Conservation (phyloP, 35 echinoderm and acorn worm species). For the Hemicentrotus pulcherrimus region DNA sequence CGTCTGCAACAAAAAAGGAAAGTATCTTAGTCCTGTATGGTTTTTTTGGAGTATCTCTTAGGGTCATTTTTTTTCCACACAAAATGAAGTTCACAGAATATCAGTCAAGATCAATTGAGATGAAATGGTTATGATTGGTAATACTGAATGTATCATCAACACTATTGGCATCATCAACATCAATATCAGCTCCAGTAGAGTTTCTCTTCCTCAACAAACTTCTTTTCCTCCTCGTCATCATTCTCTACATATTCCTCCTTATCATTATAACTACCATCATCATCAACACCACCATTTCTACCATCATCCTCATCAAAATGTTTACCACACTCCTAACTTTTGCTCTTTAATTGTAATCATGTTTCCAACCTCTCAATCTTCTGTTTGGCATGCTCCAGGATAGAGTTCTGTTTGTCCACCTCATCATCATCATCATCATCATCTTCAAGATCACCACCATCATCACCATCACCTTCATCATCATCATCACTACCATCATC, state of each 20-base stretch:
- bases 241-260: background rate
- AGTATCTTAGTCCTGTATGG: background rate
- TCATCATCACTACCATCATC: background rate
- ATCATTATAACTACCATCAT: background rate
- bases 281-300: background rate
- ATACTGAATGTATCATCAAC: background rate
- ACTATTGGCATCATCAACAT: background rate
- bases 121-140: too few relatives aligned
- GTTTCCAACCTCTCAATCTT: too few relatives aligned
- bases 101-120: too few relatives aligned
- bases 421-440: background rate
- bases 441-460: background rate
- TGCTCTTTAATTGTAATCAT: too few relatives aligned
- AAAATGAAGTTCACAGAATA: too few relatives aligned
- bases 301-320: background rate
- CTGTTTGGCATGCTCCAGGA: too few relatives aligned
- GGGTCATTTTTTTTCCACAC: too few relatives aligned
- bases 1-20: slow-evolving; percentile 37
- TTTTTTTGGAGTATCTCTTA: background rate
- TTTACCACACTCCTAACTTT: background rate
- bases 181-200: background rate
- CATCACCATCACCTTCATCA: background rate
- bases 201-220: background rate
- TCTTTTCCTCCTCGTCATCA: background rate
- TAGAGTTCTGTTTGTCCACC: too few relatives aligned